phyloP scores from a whole-genome alignment of 2,888 invertebrate species.

The Chloromyia formosa region DNA sequence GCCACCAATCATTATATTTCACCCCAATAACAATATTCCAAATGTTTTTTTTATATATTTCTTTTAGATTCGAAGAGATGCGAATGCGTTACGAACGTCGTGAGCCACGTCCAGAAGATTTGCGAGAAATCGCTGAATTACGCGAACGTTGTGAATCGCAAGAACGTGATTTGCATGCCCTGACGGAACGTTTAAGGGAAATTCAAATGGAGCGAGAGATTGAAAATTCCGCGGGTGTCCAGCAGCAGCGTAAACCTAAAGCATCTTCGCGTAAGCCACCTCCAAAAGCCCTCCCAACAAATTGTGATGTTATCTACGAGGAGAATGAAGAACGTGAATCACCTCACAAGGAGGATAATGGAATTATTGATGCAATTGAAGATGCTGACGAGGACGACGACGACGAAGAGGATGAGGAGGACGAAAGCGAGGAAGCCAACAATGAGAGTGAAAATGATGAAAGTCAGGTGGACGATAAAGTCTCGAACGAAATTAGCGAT shows the following conservation, averaged over 20 bases:
- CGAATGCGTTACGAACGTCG: slow-evolving; percentile 68
- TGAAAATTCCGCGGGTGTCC: slow-evolving; percentile 50
- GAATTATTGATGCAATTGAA: slow-evolving; percentile 12
- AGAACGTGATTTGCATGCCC: slow-evolving; percentile 67
- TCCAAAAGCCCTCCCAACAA: slow-evolving; percentile 61
- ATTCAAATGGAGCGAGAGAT: slow-evolving; percentile 66
- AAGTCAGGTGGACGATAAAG: neutral
- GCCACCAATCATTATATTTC: too few species aligned
- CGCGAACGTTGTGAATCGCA: slow-evolving; percentile 68
- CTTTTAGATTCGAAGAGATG: slow-evolving; percentile 68
- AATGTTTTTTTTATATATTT: too few species aligned
- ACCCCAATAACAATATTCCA: too few species aligned
- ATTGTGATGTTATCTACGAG: slow-evolving; percentile 64
- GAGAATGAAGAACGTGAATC: slow-evolving; percentile 56
- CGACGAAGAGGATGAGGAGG: slow-evolving; percentile 3
- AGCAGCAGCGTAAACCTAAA: slow-evolving; percentile 51
- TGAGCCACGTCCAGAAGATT: slow-evolving; percentile 68
- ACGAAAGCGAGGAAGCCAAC: neutral
- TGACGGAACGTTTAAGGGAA: slow-evolving; percentile 69
- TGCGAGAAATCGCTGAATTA: slow-evolving; percentile 67
- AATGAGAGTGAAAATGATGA: neutral
- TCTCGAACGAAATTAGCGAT: neutral
- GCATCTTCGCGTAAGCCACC: slow-evolving; percentile 58
- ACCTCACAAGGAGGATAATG: slow-evolving; percentile 24
- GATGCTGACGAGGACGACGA: neutral